Conservation (phyloP, 2,888 invertebrate genomes). For the Lissocephala sabroskyi region DNA sequence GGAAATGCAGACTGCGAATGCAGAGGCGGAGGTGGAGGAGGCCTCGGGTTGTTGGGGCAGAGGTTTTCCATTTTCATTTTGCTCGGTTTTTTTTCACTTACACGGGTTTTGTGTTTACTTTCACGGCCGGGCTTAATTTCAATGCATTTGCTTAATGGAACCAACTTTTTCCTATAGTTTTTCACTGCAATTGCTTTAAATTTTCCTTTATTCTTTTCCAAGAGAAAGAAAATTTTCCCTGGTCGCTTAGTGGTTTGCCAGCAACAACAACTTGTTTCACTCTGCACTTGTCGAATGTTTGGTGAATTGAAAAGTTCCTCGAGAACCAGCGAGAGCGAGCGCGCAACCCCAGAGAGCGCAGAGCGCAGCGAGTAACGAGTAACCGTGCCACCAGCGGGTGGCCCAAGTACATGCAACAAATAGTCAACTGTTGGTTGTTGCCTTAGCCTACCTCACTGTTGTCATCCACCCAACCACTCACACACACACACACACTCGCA, state of each 20-base stretch:
- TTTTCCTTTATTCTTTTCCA: background rate
- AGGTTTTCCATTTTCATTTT: conserved; percentile 2
- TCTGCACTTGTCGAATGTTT: conserved; percentile 65
- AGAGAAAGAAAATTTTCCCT: conserved; percentile 26
- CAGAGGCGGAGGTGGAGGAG: background rate
- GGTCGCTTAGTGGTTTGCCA: conserved; percentile 44
- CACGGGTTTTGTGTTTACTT: too few relatives aligned
- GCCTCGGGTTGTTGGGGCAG: conserved; percentile 10
- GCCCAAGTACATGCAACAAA: conserved; percentile 50
- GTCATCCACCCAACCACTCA: conserved; percentile 5
- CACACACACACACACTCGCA: background rate
- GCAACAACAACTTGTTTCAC: conserved; percentile 64
- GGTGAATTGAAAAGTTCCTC: conserved; percentile 43
- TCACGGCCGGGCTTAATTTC: too few relatives aligned
- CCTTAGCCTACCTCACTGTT: conserved; percentile 60
- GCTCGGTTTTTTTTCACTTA: background rate
- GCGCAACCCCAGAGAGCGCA: background rate
- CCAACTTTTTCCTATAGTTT: too few relatives aligned
- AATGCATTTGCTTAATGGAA: too few relatives aligned
- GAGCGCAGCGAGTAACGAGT: background rate
- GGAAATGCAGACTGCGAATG: conserved; percentile 51
- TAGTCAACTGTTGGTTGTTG: conserved; percentile 54
- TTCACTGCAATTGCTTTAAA: conserved; percentile 1
- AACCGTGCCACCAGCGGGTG: conserved; percentile 23
- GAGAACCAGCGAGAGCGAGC: conserved; percentile 6